Evolutionary conservation across 2,113 vertebrate genomes (phyloP).

Genomic region (Malurus alboscapulatus): DNA sequence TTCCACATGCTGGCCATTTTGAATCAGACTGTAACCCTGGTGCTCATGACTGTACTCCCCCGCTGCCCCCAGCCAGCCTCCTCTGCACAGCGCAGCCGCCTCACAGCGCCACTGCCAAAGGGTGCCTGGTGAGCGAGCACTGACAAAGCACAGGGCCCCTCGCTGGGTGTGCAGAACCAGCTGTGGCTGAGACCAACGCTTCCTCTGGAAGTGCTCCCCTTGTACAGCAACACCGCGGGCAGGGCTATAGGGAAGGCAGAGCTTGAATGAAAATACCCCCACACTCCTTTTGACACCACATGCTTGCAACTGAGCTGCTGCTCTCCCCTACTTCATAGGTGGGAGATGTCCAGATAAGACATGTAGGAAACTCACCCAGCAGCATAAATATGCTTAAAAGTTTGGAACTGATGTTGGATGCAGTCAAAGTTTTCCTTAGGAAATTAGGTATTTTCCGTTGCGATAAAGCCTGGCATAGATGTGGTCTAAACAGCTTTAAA

Average conservation of each 20-base stretch:
- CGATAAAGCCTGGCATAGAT: neutral
- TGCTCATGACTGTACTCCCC: neutral
- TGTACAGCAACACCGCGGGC: fast-evolving
- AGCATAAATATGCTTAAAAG: neutral
- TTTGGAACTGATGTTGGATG: neutral
- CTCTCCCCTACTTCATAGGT: neutral
- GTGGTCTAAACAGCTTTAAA: neutral
- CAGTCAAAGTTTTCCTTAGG: neutral
- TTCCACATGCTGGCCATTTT: slow-evolving; percentile 2
- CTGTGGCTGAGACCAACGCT: fast-evolving
- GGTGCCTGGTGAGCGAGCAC: neutral
- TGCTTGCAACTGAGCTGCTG: neutral
- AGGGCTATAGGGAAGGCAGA: neutral
- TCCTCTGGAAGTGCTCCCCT: neutral
- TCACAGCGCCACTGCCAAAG: neutral
- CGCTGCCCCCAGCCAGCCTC: neutral
- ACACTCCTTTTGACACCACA: neutral
- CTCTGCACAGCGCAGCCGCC: fast-evolving
- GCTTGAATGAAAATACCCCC: neutral
- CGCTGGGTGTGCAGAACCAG: fast-evolving
- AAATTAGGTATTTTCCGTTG: neutral
- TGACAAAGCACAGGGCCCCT: neutral
- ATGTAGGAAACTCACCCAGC: neutral
- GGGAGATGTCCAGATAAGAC: neutral
- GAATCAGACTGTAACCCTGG: neutral